phyloP scores from a whole-genome alignment of 2,888 invertebrate species.

The Archips crataeganus region DNA sequence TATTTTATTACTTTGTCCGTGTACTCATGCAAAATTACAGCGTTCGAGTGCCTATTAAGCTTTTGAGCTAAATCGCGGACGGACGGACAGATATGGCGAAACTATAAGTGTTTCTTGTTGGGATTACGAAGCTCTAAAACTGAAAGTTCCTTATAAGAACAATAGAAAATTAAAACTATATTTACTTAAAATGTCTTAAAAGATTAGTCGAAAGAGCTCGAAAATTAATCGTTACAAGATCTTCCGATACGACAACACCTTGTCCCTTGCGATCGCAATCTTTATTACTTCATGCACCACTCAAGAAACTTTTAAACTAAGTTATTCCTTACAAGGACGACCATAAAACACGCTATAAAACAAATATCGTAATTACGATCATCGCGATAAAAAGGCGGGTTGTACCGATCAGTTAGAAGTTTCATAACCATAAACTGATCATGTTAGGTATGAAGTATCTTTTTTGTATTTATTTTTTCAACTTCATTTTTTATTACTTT shows the following conservation, averaged over 20 bases:
- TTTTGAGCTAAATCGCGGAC: too few relatives aligned
- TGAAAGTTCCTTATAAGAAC: too few relatives aligned
- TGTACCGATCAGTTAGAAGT: conserved; percentile 24
- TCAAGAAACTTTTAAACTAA: conserved; percentile 15
- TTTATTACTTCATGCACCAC: conserved; percentile 22
- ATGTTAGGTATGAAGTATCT: too few relatives aligned
- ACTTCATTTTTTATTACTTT: too few relatives aligned
- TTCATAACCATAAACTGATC: conserved; percentile 23
- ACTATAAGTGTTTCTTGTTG: too few relatives aligned
- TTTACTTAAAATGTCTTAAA: not conserved
- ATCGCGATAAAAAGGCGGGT: conserved; percentile 8
- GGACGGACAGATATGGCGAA: too few relatives aligned
- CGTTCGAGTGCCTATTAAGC: too few relatives aligned
- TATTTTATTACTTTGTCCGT: too few relatives aligned
- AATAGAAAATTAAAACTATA: too few relatives aligned
- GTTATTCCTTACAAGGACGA: conserved; percentile 11
- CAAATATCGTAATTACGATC: conserved; percentile 21
- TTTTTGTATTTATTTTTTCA: too few relatives aligned
- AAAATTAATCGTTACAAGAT: conserved; percentile 17
- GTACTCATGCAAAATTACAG: too few relatives aligned
- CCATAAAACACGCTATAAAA: conserved; percentile 18
- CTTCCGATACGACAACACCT: conserved; percentile 16
- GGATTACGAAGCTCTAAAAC: too few relatives aligned
- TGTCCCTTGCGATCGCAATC: conserved; percentile 26
- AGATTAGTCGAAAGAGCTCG: conserved; percentile 1